These are phyloP conservation scores for Formica exsecta DNA, from an alignment of 1,140 invertebrate species.

Conservation along the genomic window DNA sequence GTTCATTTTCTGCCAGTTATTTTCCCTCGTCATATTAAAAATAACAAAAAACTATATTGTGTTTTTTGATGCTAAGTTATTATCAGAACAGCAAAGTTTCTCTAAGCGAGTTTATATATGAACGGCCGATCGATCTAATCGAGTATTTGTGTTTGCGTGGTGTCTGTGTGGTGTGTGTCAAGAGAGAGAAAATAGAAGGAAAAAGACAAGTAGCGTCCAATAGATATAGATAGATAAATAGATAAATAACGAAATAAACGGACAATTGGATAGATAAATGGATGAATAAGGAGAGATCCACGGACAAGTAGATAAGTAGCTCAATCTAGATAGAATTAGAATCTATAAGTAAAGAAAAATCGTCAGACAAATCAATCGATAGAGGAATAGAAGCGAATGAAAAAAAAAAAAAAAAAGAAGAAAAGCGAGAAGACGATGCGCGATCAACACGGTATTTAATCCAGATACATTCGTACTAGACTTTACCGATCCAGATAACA, in stretches of 20 bases:
- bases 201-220: constrained; percentile 41
- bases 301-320: constrained; percentile 7
- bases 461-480: background rate
- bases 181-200: constrained; percentile 47
- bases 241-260: constrained; percentile 53
- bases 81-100: background rate
- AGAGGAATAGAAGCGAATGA: constrained; percentile 2
- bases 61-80: background rate
- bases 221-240: constrained; percentile 31
- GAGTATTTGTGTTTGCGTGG: constrained; percentile 23
- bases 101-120: constrained; percentile 2
- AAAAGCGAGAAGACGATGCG: background rate
- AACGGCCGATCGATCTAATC: constrained; percentile 59
- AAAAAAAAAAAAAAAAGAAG: background rate
- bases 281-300: constrained; percentile 2
- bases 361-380: background rate
- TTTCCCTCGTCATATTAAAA: constrained; percentile 1
- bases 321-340: background rate
- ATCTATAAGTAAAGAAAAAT: background rate
- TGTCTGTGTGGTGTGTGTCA: constrained; percentile 36
- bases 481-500: background rate
- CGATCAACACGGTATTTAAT: background rate
- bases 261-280: background rate
- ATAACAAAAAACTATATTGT: constrained; percentile 21
- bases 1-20: background rate